These are phyloP conservation scores for Euplagia quadripunctaria DNA, from an alignment of 2,888 invertebrate species.

Conservation along the genomic window DNA sequence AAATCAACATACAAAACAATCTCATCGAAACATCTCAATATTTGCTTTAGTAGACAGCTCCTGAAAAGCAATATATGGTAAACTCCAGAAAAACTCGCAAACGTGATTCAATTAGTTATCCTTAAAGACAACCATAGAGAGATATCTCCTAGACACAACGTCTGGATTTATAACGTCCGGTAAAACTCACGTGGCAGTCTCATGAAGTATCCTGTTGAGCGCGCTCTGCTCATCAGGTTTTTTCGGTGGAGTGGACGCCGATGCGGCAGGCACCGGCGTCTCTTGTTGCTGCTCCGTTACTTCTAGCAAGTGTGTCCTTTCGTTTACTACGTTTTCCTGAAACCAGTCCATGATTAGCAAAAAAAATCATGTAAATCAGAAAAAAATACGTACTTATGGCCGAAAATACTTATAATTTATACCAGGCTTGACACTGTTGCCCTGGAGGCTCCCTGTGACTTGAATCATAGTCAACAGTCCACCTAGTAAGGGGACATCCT, in stretches of 20 bases:
- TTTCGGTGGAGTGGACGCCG: slow-evolving; percentile 89
- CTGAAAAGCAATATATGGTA: too few relatives aligned
- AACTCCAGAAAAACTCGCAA: too few relatives aligned
- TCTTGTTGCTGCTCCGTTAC: slow-evolving; percentile 91
- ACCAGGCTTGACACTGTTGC: too few relatives aligned
- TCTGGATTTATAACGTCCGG: not conserved
- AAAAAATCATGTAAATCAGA: not conserved
- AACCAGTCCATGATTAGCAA: slow-evolving; percentile 21
- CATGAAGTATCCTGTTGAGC: slow-evolving; percentile 95
- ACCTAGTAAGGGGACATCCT: not conserved
- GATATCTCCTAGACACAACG: too few relatives aligned
- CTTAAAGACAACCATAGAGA: too few relatives aligned
- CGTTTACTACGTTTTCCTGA: slow-evolving; percentile 88
- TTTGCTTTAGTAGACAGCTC: too few relatives aligned
- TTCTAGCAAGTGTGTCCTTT: slow-evolving; percentile 92
- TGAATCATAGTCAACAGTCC: not conserved
- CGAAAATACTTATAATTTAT: not conserved
- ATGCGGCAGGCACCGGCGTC: slow-evolving; percentile 88
- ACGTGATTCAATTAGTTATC: too few relatives aligned
- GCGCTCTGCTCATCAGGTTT: slow-evolving; percentile 97
- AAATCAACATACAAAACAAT: too few relatives aligned
- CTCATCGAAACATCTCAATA: too few relatives aligned
- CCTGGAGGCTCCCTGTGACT: not conserved
- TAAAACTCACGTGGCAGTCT: slow-evolving; percentile 93
- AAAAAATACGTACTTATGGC: not conserved